These are phyloP conservation scores for Dipodomys stephensi DNA, from an alignment of 2,113 vertebrate genomes.

Conservation along the genomic window DNA sequence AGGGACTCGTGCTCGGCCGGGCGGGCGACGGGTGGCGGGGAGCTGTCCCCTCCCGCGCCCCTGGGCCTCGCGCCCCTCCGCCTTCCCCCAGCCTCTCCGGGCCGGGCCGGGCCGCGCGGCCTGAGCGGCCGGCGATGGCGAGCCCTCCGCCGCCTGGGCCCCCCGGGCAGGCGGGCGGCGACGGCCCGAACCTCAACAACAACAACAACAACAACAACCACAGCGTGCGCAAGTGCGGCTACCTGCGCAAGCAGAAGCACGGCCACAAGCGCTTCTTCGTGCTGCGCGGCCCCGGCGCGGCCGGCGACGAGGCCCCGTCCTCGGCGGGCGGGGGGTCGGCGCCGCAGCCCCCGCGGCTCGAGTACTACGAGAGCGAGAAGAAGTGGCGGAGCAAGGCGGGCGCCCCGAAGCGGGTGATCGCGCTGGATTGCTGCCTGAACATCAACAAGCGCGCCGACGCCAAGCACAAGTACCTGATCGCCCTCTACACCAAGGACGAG, in stretches of 20 bases:
- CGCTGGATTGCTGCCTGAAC: constrained; percentile 96
- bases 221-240: constrained; percentile 94
- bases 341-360: constrained; percentile 91
- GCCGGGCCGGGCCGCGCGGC: constrained; percentile 12
- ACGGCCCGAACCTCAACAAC: constrained; percentile 85
- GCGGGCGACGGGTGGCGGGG: constrained; percentile 36
- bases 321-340: constrained; percentile 83
- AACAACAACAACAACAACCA: constrained; percentile 88
- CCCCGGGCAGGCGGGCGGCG: constrained; percentile 72
- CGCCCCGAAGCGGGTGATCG: constrained; percentile 94
- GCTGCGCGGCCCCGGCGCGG: constrained; percentile 87
- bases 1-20: constrained; percentile 43
- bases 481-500: constrained; percentile 98
- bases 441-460: constrained; percentile 98
- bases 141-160: constrained; percentile 89
- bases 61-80: not conserved
- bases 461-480: constrained; percentile 97
- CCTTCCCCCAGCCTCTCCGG: not conserved
- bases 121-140: constrained; percentile 87
- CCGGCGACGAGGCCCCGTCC: constrained; percentile 65
- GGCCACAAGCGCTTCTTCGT: constrained; percentile 99
- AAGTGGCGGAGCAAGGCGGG: constrained; percentile 98
- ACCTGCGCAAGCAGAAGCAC: constrained; percentile 97
- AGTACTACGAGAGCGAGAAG: constrained; percentile 99
- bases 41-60: constrained; percentile 70